A percentile compares a stretch with the other conserved stretches of the same genome.
These are phyloP conservation scores for Congeria kusceri DNA, from an alignment of 2,888 invertebrate genomes.

Conservation along the genomic window DNA sequence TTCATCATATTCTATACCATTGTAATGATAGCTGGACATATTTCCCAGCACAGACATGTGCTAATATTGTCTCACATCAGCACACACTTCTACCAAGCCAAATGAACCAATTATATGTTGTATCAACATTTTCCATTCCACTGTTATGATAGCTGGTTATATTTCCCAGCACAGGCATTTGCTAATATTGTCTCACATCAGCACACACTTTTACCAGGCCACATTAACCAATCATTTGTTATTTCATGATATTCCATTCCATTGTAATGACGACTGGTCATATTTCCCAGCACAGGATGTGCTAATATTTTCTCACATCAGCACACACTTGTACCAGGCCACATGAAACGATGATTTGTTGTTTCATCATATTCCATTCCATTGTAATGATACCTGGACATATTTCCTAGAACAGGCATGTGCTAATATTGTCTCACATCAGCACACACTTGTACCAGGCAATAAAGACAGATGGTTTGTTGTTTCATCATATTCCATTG, in stretches of 20 bases:
- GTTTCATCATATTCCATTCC: neutral
- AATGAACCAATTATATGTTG: neutral
- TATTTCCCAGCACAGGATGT: conserved; percentile 7
- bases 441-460: conserved; percentile 29
- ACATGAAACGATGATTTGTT: neutral
- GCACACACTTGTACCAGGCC: conserved; percentile 22
- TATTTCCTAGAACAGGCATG: conserved; percentile 34
- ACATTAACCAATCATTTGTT: too few species aligned
- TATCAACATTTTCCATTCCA: neutral
- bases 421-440: conserved; percentile 27
- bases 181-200: conserved; percentile 1
- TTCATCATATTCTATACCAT: neutral
- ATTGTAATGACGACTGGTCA: neutral
- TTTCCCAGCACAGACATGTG: conserved; percentile 3
- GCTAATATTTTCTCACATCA: conserved; percentile 21
- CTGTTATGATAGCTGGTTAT: neutral
- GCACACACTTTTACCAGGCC: too few species aligned
- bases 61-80: neutral
- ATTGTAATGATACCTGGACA: neutral
- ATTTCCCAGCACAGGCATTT: too few species aligned
- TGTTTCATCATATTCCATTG: neutral
- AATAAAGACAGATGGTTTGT: neutral
- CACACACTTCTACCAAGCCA: neutral
- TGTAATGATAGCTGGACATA: neutral
- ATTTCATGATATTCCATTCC: neutral